Base-by-base conservation (phyloP, 2,113 vertebrate species). In the Laterallus jamaicensis region DNA sequence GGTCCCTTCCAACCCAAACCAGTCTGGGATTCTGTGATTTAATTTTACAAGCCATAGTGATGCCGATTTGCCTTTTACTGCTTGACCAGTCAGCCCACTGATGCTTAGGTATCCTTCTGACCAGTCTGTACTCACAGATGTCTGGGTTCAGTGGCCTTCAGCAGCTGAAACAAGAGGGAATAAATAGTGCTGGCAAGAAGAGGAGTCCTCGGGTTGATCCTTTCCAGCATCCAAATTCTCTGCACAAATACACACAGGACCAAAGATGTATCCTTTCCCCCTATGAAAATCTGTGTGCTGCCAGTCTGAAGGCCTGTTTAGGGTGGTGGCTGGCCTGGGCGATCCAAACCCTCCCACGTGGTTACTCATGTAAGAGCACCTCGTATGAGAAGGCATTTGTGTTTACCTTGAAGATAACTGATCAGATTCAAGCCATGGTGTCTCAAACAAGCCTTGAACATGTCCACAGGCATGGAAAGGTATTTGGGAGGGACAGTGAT, bases 401-500 rank as follows among this genome's bases (percentile, higher is more conserved):
- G 50, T 79, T 95, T 95, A 39, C 64, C n/a, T 86, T 60, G 75
- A 94, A 94, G 79, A 96, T 92, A 66, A 76, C 62, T 18, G 81
- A 85, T 91, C 77, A 79, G 31, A 58, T 88, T 94, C 29, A 82
- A 91, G 78, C 5, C 78, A 94, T 88, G 22, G 35, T 92, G 32
- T 74, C 78, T 90, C 71, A 62, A 91, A 44, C 93, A 95, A 94
- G 94, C 66, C 54, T 95, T 91, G 77, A 93, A 91, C 66, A 15
- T 83, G 94, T 88, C 94, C 17, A 67, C 68, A 88, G 85, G 82
- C 82, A 74, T 10, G 32, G 76, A 79, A 82, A 92, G 47, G 93
- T 95, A 94, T 97, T 90, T 94, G 93, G 90, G 90, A 96, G 94
- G 52, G 85, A 93, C 55, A 75, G n/a, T 24, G 25, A 68, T 70